Percentiles rank a stretch among this genome's conserved stretches.
These are phyloP conservation scores for Pangasius sanitwongsei DNA, from an alignment of 2,797 vertebrate genomes.

Conservation along the genomic window DNA sequence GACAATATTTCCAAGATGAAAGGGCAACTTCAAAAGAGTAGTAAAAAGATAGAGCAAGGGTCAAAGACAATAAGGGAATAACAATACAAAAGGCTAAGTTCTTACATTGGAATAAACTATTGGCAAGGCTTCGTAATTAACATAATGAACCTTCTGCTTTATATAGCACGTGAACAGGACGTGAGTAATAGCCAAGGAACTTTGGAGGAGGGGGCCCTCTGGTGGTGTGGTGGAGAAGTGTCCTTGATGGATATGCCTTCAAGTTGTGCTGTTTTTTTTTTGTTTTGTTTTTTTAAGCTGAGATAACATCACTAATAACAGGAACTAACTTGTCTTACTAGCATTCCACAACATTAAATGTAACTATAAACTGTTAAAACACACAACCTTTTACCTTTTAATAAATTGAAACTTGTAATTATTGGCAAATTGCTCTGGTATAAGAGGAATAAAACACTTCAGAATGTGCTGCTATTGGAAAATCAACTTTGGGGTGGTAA, in stretches of 20 bases:
- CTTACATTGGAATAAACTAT: background rate
- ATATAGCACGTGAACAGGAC: background rate
- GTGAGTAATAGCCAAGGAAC: background rate
- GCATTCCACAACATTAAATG: background rate
- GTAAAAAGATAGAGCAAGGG: background rate
- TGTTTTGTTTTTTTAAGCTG: no score
- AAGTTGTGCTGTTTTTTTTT: no score
- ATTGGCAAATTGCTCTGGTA: background rate
- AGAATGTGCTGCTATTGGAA: background rate
- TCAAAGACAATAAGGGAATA: background rate
- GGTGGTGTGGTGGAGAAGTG: background rate
- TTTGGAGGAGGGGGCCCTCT: background rate
- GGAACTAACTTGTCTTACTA: background rate
- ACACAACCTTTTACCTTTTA: background rate
- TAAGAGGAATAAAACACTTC: background rate
- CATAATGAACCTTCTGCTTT: background rate
- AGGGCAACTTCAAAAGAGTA: background rate
- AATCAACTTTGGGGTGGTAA: background rate
- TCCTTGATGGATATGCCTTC: background rate
- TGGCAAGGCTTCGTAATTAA: background rate
- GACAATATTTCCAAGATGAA: background rate
- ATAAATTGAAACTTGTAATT: background rate
- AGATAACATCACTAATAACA: background rate
- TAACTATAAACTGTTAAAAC: background rate
- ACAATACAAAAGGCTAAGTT: background rate